phyloP scores from a whole-genome alignment of 2,888 invertebrate genomes.

The Lasioglossum malachurum region DNA sequence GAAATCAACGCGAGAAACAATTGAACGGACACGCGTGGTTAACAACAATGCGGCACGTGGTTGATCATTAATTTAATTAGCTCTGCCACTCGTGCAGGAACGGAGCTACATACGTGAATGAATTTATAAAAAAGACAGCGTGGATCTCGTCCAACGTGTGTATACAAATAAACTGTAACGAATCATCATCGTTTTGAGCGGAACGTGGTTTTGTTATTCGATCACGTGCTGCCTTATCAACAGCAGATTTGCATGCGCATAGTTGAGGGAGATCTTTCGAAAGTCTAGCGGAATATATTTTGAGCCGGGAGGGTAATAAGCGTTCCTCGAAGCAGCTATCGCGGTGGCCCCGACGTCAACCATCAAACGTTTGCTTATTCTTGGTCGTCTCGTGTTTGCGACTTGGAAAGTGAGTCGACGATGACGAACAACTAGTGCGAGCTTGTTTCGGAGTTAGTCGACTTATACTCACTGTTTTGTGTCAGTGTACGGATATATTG shows the following conservation, averaged over 20 bases:
- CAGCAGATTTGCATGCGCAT: not conserved
- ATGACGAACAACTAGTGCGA: not conserved
- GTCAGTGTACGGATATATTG: not conserved
- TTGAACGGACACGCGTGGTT: not conserved
- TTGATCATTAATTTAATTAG: not conserved
- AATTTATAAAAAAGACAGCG: not conserved
- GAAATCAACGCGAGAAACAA: not conserved
- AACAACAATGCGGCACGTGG: not conserved
- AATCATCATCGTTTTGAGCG: not conserved
- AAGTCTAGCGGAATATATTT: conserved; percentile 25
- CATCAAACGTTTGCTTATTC: not conserved
- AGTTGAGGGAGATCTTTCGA: not conserved
- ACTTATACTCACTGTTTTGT: conserved; percentile 33
- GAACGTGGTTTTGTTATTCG: not conserved
- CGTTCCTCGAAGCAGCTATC: not conserved
- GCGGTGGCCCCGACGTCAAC: conserved; percentile 1
- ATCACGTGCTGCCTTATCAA: not conserved
- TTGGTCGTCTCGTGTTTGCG: not conserved
- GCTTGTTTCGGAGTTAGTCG: not conserved
- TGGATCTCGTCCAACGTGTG: not conserved
- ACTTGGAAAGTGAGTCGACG: not conserved
- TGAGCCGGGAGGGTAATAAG: not conserved
- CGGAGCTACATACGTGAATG: not conserved
- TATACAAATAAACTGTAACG: not conserved
- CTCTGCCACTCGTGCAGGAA: not conserved